These are phyloP conservation scores for Branchellion lobata DNA, from an alignment of 2,888 invertebrate species.

Conservation along the genomic window DNA sequence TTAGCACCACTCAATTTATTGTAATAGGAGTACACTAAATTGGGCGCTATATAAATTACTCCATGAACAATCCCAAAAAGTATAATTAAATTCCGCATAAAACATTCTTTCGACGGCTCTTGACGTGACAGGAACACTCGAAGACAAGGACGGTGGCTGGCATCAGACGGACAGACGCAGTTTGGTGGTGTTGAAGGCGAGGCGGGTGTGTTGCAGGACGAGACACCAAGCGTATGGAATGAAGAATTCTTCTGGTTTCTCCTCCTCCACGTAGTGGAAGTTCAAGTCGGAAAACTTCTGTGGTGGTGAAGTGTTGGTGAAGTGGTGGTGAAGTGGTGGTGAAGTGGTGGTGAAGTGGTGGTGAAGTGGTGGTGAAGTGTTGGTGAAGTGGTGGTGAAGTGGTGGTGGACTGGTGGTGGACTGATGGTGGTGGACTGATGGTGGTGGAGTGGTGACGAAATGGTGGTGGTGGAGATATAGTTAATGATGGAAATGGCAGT, in stretches of 20 bases:
- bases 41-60: too few relatives aligned
- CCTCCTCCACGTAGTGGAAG: constrained; percentile 98
- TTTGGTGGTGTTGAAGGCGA: constrained; percentile 64
- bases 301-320: not conserved
- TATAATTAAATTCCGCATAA: too few relatives aligned
- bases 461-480: not conserved
- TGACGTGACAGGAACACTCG: too few relatives aligned
- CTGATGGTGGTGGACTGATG: too few relatives aligned
- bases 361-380: constrained; percentile 50
- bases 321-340: not conserved
- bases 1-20: too few relatives aligned
- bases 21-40: too few relatives aligned
- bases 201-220: constrained; percentile 68
- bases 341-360: not conserved
- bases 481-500: not conserved
- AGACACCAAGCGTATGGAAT: constrained; percentile 98
- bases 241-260: constrained; percentile 96
- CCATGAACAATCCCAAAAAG: too few relatives aligned
- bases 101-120: too few relatives aligned
- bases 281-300: constrained; percentile 98
- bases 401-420: not conserved
- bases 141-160: too few relatives aligned
- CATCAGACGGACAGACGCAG: constrained; percentile 56
- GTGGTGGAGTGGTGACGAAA: not conserved
- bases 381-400: not conserved